Percentiles rank a stretch among this genome's conserved stretches.
phyloP scores from a whole-genome alignment of 2,888 invertebrate species.

The Orthonevra nobilis region DNA sequence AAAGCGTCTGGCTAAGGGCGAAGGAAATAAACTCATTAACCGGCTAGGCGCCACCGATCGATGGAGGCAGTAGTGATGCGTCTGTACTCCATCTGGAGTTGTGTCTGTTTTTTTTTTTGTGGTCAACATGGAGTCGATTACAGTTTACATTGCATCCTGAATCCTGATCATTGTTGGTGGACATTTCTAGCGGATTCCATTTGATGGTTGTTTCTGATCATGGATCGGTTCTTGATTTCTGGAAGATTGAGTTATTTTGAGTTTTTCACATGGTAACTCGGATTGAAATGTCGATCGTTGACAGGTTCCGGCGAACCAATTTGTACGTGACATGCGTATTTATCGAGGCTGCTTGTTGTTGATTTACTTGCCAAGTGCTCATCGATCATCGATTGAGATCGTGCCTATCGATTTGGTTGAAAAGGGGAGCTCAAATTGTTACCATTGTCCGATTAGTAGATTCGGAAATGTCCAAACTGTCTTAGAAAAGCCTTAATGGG shows the following conservation, averaged over 20 bases:
- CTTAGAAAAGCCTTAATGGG: too few relatives aligned
- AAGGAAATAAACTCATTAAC: slow-evolving; percentile 56
- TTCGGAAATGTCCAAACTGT: too few relatives aligned
- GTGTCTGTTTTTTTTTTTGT: too few relatives aligned
- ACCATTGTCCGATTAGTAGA: too few relatives aligned
- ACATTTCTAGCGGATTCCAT: slow-evolving; percentile 12
- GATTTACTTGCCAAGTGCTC: too few relatives aligned
- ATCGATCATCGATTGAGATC: too few relatives aligned
- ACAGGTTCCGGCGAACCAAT: slow-evolving; percentile 59
- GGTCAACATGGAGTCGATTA: too few relatives aligned
- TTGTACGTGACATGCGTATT: slow-evolving; percentile 59
- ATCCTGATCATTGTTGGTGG: slow-evolving; percentile 1
- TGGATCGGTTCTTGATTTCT: too few relatives aligned
- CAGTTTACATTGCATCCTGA: slow-evolving; percentile 22
- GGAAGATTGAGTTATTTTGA: slow-evolving; percentile 57
- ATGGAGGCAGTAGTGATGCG: slow-evolving; percentile 7
- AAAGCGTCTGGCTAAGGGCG: background rate
- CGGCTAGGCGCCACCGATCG: slow-evolving; percentile 39
- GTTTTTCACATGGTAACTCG: slow-evolving; percentile 32
- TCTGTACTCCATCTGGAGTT: slow-evolving; percentile 55
- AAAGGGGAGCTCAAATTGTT: too few relatives aligned
- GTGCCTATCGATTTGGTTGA: too few relatives aligned
- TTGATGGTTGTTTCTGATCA: background rate
- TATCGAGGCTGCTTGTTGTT: too few relatives aligned
- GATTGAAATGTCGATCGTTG: slow-evolving; percentile 49